Conservation (phyloP, 2,113 vertebrate genomes). For the Podarcis muralis region DNA sequence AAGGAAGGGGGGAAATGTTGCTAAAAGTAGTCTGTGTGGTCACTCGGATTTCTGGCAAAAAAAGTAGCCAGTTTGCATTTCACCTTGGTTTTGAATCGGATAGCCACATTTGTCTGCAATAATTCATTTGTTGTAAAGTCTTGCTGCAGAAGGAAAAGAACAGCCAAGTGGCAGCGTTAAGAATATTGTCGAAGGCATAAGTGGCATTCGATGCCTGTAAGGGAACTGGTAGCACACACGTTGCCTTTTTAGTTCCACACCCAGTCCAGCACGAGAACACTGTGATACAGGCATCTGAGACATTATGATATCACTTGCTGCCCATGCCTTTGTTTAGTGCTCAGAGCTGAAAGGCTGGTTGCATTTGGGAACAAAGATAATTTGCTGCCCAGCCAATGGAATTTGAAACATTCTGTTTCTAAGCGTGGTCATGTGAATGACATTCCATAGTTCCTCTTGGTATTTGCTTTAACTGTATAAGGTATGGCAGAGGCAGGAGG, state of each 20-base stretch:
- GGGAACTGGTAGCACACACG: not conserved
- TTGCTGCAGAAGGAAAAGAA: not conserved
- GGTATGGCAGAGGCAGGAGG: not conserved
- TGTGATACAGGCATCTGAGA: not conserved
- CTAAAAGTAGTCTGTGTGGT: not conserved
- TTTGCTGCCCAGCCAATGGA: conserved; percentile 7
- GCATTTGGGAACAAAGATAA: not conserved
- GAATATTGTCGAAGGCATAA: not conserved
- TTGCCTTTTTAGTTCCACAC: not conserved
- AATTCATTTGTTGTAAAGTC: not conserved
- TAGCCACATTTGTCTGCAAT: not conserved
- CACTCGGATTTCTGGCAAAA: not conserved
- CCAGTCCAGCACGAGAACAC: not conserved
- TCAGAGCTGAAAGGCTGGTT: not conserved
- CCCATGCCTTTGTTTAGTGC: not conserved
- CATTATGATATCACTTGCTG: not conserved
- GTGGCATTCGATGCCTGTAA: not conserved
- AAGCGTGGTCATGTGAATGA: not conserved
- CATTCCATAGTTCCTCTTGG: conserved; percentile 5
- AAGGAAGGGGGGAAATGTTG: not conserved
- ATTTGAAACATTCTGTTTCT: not conserved
- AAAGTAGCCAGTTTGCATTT: not conserved
- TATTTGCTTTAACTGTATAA: conserved; percentile 4
- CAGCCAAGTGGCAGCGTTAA: not conserved
- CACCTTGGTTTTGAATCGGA: not conserved